These are phyloP conservation scores for Urechis unicinctus DNA, from an alignment of 2,888 invertebrate genomes.

Conservation along the genomic window DNA sequence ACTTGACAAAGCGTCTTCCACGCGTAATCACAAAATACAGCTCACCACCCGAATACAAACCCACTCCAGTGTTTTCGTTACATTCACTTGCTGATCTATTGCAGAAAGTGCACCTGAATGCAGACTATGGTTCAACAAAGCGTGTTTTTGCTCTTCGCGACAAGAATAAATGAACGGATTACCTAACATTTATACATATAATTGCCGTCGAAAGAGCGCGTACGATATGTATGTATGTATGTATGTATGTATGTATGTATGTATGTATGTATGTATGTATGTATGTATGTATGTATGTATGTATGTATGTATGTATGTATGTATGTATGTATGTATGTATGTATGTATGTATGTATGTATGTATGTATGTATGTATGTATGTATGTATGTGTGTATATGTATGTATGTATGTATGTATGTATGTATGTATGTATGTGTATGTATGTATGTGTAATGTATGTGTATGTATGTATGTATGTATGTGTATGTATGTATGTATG, in stretches of 20 bases:
- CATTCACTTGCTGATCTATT: too few species aligned
- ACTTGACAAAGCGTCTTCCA: too few species aligned
- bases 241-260: not conserved
- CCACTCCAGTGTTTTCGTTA: too few species aligned
- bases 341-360: not conserved
- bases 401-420: not conserved
- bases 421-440: not conserved
- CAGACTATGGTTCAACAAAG: too few species aligned
- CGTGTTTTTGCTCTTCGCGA: too few species aligned
- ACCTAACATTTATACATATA: too few species aligned
- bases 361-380: not conserved
- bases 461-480: not conserved
- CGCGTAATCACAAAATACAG: too few species aligned
- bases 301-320: not conserved
- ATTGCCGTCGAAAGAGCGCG: too few species aligned
- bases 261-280: not conserved
- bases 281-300: not conserved
- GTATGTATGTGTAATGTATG: not conserved
- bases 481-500: not conserved
- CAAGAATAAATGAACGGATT: too few species aligned
- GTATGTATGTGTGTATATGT: not conserved
- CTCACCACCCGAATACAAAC: too few species aligned
- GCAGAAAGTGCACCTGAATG: too few species aligned
- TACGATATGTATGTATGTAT: not conserved
- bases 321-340: not conserved